phyloP scores from a whole-genome alignment of 2,888 invertebrate genomes.

The Plagodis dolabraria region DNA sequence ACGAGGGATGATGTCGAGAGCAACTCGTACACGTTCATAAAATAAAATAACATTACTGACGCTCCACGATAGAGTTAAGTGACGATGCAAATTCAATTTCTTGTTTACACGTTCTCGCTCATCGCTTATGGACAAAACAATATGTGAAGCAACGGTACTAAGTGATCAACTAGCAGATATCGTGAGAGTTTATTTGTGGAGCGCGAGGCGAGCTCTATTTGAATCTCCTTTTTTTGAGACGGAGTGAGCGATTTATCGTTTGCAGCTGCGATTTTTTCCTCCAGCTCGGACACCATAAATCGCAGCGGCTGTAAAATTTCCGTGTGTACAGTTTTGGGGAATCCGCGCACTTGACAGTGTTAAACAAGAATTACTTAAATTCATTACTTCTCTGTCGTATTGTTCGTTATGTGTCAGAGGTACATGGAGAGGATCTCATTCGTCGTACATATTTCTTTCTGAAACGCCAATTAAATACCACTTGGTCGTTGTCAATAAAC shows the following conservation, averaged over 20 bases:
- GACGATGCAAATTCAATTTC: constrained; percentile 50
- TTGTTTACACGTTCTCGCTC: constrained; percentile 49
- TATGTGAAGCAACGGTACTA: constrained; percentile 56
- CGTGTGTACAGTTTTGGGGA: constrained; percentile 42
- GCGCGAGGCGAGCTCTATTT: constrained; percentile 52
- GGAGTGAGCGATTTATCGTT: constrained; percentile 65
- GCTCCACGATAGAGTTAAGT: constrained; percentile 31
- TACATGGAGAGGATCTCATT: constrained; percentile 37
- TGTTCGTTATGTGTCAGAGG: constrained; percentile 36
- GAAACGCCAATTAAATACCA: constrained; percentile 74
- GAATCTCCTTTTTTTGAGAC: constrained; percentile 53
- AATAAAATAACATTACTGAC: constrained; percentile 34
- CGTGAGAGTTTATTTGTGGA: constrained; percentile 57
- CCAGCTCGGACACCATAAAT: constrained; percentile 54
- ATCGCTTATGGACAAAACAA: constrained; percentile 54
- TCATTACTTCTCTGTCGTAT: constrained; percentile 14
- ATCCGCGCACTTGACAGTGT: constrained; percentile 37
- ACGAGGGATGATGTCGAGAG: constrained; percentile 45
- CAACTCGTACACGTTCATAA: constrained; percentile 43
- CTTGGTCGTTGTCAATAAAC: constrained; percentile 65
- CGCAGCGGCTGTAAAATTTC: constrained; percentile 48
- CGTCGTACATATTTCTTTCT: constrained; percentile 45
- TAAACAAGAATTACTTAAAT: constrained; percentile 28
- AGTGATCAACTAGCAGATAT: constrained; percentile 56
- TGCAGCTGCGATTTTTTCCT: constrained; percentile 59